A percentile compares a stretch with the other conserved stretches of the same genome.
Conservation (phyloP, 2,888 invertebrate species). For the Zygogramma bicolorata region DNA sequence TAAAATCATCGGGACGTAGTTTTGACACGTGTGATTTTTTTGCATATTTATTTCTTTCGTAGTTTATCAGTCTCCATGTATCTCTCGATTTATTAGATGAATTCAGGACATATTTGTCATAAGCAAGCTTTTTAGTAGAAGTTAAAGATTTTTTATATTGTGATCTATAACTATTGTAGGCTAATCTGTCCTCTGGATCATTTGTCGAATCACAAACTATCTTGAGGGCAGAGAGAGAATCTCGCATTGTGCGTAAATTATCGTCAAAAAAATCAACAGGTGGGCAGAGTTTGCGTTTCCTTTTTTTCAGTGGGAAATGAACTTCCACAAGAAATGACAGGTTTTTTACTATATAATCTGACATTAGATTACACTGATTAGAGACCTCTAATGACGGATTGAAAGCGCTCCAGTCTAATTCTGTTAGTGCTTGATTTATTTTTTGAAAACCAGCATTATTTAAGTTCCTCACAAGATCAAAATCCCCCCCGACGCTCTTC, state of each 20-base stretch:
- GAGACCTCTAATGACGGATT: background rate
- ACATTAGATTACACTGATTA: background rate
- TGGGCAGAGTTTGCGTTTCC: background rate
- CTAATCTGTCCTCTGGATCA: background rate
- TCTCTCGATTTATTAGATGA: background rate
- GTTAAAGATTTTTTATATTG: background rate
- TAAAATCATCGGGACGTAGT: background rate
- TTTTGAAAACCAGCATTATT: background rate
- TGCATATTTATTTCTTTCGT: background rate
- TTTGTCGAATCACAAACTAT: background rate
- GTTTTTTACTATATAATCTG: background rate
- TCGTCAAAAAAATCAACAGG: background rate
- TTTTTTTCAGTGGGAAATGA: background rate
- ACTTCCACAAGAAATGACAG: background rate
- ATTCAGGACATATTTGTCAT: background rate
- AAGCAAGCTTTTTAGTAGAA: background rate
- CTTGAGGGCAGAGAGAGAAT: background rate
- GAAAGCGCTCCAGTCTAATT: background rate
- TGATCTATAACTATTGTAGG: background rate
- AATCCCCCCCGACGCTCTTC: background rate
- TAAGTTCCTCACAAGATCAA: background rate
- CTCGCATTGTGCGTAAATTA: background rate
- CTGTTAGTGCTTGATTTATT: background rate
- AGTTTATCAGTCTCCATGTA: background rate
- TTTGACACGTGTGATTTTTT: background rate